Percentiles rank a stretch among this genome's conserved stretches.
phyloP scores from a whole-genome alignment of 2,113 vertebrate species.

The Chamaea fasciata region DNA sequence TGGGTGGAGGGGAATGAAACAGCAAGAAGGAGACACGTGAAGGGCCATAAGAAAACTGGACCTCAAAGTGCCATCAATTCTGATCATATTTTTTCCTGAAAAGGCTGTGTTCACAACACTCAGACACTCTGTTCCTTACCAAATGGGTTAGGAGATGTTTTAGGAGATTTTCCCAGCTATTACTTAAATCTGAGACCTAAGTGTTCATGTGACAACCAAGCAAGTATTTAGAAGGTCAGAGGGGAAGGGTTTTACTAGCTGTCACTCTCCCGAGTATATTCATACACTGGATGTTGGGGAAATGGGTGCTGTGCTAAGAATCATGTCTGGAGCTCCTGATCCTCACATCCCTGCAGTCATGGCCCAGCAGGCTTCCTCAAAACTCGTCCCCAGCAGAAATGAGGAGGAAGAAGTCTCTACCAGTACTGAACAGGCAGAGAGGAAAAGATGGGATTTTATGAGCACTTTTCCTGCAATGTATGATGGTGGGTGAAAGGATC shows the following conservation, averaged over 20 bases:
- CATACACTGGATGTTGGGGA: neutral
- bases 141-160: neutral
- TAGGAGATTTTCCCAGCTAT: conserved; percentile 40
- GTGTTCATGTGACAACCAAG: neutral
- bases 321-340: neutral
- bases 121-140: neutral
- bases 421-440: neutral
- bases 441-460: neutral
- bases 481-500: fast-evolving
- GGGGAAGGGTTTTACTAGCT: neutral
- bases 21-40: neutral
- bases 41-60: neutral
- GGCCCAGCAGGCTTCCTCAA: neutral
- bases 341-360: fast-evolving
- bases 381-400: neutral
- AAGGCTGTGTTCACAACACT: conserved; percentile 18
- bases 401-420: neutral
- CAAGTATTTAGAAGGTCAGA: conserved; percentile 44
- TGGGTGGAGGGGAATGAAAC: neutral
- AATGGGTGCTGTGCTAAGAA: neutral
- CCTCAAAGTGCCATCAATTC: neutral
- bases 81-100: conserved; percentile 15
- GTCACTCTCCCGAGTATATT: neutral
- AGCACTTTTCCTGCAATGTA: neutral
- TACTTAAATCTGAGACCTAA: conserved; percentile 14